Percentiles rank a stretch among this genome's conserved stretches.
phyloP scores from a whole-genome alignment of 2,888 invertebrate genomes.

The Masnerella sp. region DNA sequence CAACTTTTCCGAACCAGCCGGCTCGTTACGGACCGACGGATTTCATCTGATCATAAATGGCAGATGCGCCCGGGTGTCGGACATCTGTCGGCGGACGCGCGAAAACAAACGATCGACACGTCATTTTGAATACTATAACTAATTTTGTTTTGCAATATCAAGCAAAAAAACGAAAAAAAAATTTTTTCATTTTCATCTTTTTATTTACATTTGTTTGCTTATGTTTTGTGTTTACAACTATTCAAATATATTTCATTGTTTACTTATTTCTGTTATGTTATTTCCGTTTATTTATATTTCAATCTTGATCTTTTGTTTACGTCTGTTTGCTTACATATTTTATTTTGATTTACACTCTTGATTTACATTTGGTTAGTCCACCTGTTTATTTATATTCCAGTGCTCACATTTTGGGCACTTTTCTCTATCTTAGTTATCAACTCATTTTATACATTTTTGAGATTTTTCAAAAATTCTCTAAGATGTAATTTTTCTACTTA shows the following conservation, averaged over 20 bases:
- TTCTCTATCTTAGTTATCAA: too few species aligned
- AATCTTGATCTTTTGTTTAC: too few species aligned
- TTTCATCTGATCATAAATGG: conserved; percentile 31
- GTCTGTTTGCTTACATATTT: too few species aligned
- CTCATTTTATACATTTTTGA: too few species aligned
- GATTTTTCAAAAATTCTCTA: too few species aligned
- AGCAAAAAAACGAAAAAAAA: conserved; percentile 29
- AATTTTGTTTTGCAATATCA: too few species aligned
- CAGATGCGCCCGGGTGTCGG: conserved; percentile 51
- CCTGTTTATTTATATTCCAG: too few species aligned
- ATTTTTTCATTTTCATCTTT: conserved; percentile 9
- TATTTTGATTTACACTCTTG: too few species aligned
- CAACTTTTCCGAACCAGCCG: conserved; percentile 54
- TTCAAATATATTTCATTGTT: background rate
- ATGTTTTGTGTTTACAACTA: background rate
- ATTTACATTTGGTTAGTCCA: too few species aligned
- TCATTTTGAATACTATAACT: conserved; percentile 60
- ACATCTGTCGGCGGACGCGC: conserved; percentile 71
- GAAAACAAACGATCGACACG: conserved; percentile 69
- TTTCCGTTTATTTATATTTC: too few species aligned
- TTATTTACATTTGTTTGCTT: background rate
- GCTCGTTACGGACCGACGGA: conserved; percentile 58
- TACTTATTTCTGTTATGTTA: background rate
- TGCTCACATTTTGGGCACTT: too few species aligned
- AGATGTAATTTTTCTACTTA: too few species aligned